Base-by-base conservation (phyloP, 2,113 vertebrate genomes). In the Alligator mississippiensis region DNA sequence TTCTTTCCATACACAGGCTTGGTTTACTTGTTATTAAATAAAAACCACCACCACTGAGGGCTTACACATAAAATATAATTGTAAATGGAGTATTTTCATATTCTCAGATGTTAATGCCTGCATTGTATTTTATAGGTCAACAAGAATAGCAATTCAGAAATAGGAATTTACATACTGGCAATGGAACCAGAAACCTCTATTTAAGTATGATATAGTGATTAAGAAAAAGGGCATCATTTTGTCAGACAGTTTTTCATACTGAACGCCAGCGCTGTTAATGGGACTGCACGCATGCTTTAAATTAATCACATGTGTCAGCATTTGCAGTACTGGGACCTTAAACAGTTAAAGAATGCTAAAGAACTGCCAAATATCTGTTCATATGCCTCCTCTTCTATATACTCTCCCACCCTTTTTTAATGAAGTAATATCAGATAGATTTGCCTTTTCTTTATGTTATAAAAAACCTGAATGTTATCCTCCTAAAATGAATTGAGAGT, bases 101-200 rank as follows among this genome's bases (percentile, higher is more conserved):
- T 21, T 19, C 61, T 92, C 80, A 77, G 61, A 80, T 89, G 75
- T 8, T 6, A 2, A 80, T 17, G 17, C 61, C 92, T 59, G 61
- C 85, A 80, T 78, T 47, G 21, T 70, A 78, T 80, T 89, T 94
- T 80, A 70, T 64, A 81, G 81, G 68, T 62, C 27, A 5, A n/a
- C 57, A 89, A 85, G 38, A 75, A 85, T 72, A 72, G 30, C 21
- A 89, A 89, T 91, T 89, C 92, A 91, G 64, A 75, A 77, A 47
- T 87, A 85, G 76, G 81, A 28, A 89, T 94, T 94, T 92, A 84
- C 89, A 62, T 82, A 77, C 38, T 90, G 76, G 78, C 83, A 76
- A 89, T 85, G 61, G 59, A 91, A 77, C 15, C 60, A 94, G 91
- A 92, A 95, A 66, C 15, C 30, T 75, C 54, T 62, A 54, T 81